Evolutionary conservation across 2,888 invertebrate species (phyloP).

Genomic region (Eristalinus sepulchralis): DNA sequence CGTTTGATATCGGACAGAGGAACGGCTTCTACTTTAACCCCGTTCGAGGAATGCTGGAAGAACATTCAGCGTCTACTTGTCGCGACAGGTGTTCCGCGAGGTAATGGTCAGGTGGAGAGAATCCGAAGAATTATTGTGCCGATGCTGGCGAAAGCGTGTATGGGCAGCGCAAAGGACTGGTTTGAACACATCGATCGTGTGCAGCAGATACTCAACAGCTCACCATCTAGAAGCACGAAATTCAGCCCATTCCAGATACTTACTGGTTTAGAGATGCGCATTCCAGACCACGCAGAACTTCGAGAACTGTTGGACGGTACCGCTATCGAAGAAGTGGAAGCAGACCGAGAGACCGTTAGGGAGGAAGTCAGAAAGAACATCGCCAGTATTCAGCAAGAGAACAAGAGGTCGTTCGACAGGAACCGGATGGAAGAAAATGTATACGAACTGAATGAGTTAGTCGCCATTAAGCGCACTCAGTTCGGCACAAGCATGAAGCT

Average conservation of each 20-base stretch:
- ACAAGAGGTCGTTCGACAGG: slow-evolving; percentile 25
- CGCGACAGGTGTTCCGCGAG: slow-evolving; percentile 74
- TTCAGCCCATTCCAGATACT: slow-evolving; percentile 7
- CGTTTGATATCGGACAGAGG: too few species aligned
- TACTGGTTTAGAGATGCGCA: neutral
- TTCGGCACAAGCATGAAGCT: too few species aligned
- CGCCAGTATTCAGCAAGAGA: slow-evolving; percentile 41
- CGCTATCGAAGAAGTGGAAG: neutral
- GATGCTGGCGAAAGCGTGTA: too few species aligned
- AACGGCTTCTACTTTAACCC: too few species aligned
- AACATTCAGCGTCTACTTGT: slow-evolving; percentile 75
- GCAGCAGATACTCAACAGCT: neutral
- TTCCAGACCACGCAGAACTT: neutral
- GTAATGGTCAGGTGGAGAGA: slow-evolving; percentile 77
- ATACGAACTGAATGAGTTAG: slow-evolving; percentile 27
- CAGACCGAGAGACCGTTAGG: slow-evolving; percentile 14
- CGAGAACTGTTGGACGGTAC: neutral
- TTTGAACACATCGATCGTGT: neutral
- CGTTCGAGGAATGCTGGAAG: too few species aligned
- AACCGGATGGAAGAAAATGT: neutral
- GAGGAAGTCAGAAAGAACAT: slow-evolving; percentile 23
- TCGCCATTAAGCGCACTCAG: slow-evolving; percentile 16
- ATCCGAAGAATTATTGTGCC: slow-evolving; percentile 73
- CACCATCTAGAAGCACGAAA: neutral
- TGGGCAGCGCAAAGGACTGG: too few species aligned